Base-by-base conservation (phyloP, 2,113 vertebrate genomes). In the Mesocricetus auratus region DNA sequence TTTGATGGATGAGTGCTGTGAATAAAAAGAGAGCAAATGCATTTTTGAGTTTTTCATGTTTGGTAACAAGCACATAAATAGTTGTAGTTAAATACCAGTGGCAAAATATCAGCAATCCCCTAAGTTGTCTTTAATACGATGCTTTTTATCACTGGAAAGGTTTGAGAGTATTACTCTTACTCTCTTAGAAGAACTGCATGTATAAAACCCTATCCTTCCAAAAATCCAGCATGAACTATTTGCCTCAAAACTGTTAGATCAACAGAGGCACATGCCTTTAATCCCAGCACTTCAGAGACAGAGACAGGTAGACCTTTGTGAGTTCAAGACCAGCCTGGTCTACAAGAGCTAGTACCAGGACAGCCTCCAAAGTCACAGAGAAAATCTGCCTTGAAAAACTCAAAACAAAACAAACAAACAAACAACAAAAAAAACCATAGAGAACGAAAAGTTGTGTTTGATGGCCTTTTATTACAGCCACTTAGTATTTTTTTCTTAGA, bases 391-490 rank as follows among this genome's bases (percentile, higher is more conserved):
- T 47, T 47, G 47, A 47, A 47, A 47, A 47, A 47, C 47, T 5
- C 47, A 47, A 47, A 47, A 47, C 47, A 47, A 47, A 47, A 47
- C 47, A 47, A 47, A 47, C 47, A 47, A 47, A 47, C 4, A 47
- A 47, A 47, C 47, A 47, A 47, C 47, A 47, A 4, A 47, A 47
- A 47, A 47, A 5, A 47, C 47, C 47, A 56, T 11, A 56, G 7
- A 94, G 58, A 91, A 22, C 15, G 77, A 45, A 36, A 96, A 83
- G 36, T 87, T 79, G 12, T 83, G 89, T 68, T 86, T 93, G 81
- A 7, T 92, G 64, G 47, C 21, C 29, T 83, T 87, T 90, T 92
- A 78, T 69, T 93, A 81, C 39, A 42, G 19, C 22, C 22, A 86
- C 22, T 73, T 74, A 64, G 0, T 92, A 7, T 39, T 79, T 86